Conservation (phyloP, 1,140 invertebrate species). For the Scylla paramamosain region DNA sequence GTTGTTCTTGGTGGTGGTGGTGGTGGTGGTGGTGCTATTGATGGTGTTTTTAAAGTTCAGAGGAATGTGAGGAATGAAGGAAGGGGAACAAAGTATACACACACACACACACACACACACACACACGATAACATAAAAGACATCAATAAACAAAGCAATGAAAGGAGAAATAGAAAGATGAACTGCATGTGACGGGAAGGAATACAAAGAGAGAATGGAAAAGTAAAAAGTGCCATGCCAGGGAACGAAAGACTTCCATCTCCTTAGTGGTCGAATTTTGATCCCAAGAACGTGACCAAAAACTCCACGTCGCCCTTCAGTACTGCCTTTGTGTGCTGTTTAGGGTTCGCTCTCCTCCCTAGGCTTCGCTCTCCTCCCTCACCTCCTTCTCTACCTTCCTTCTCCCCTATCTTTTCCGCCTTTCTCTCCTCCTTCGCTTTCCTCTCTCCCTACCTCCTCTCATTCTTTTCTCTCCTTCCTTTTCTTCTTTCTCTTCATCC, state of each 20-base stretch:
- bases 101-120: no score
- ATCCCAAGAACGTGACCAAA: not conserved
- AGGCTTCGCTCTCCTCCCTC: not conserved
- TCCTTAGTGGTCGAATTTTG: not conserved
- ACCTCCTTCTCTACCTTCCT: not conserved
- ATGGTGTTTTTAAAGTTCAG: no score
- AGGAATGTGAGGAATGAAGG: no score
- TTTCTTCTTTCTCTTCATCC: not conserved
- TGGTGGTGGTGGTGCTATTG: no score
- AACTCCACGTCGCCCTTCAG: not conserved
- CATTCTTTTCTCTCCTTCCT: no score
- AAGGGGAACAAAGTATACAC: not conserved
- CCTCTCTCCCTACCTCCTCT: no score
- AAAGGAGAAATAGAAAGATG: not conserved
- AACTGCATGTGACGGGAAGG: not conserved
- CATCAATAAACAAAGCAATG: no score
- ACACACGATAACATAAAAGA: no score
- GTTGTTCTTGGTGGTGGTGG: not conserved
- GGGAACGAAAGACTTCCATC: no score
- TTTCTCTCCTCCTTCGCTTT: not conserved
- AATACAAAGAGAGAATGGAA: not conserved
- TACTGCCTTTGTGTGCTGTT: not conserved
- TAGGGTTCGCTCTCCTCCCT: not conserved
- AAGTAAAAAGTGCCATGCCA: no score
- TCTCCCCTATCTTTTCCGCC: not conserved